phyloP scores from a whole-genome alignment of 2,113 vertebrate genomes.

The Proteles cristata region DNA sequence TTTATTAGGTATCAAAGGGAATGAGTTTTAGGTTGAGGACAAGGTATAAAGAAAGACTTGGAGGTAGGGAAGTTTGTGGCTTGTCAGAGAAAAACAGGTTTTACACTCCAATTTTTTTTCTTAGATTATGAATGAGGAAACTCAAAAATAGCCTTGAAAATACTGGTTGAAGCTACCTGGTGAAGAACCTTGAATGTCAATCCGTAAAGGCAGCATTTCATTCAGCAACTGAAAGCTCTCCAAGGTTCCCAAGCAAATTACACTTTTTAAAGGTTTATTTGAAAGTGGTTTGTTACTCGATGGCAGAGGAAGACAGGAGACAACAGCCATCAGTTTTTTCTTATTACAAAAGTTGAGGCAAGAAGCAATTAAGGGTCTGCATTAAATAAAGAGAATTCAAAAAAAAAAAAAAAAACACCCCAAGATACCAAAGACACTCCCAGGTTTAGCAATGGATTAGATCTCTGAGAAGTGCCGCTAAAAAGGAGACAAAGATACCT shows the following conservation, averaged over 20 bases:
- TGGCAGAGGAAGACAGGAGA: not conserved
- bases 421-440: not conserved
- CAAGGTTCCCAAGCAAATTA: not conserved
- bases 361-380: not conserved
- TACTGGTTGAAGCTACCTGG: not conserved
- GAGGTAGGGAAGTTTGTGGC: not conserved
- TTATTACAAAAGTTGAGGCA: not conserved
- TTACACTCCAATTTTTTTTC: not conserved
- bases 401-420: not conserved
- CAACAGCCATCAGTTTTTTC: not conserved
- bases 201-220: not conserved
- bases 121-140: not conserved
- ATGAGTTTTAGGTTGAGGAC: not conserved
- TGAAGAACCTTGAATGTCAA: not conserved
- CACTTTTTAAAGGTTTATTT: not conserved
- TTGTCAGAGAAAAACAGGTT: not conserved
- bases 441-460: not conserved
- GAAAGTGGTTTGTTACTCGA: not conserved
- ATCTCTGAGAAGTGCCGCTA: not conserved
- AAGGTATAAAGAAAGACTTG: not conserved
- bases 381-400: not conserved
- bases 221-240: not conserved
- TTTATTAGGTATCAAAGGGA: not conserved
- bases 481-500: not conserved
- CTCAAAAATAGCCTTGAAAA: constrained; percentile 5